Evolutionary conservation across 2,888 invertebrate genomes (phyloP).

Genomic region (Hirtodrosophila alboralis): DNA sequence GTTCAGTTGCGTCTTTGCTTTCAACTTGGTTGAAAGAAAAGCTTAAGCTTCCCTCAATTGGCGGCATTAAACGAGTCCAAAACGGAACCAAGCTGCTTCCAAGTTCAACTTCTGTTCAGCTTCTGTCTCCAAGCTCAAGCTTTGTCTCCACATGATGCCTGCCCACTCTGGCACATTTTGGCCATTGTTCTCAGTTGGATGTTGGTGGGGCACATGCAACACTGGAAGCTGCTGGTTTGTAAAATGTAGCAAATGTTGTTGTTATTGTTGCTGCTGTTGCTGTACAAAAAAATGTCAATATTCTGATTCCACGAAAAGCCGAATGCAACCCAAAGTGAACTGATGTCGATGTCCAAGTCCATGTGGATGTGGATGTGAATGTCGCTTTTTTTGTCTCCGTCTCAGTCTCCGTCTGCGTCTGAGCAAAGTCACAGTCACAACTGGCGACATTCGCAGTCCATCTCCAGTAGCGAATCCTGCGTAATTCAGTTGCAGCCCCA

Average conservation of each 20-base stretch:
- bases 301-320: slow-evolving; percentile 82
- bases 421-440: slow-evolving; percentile 12
- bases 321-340: slow-evolving; percentile 50
- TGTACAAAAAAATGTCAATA: slow-evolving; percentile 81
- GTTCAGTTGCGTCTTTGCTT: slow-evolving; percentile 42
- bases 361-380: slow-evolving; percentile 7
- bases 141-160: slow-evolving; percentile 71
- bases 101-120: slow-evolving; percentile 39
- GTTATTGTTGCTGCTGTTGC: slow-evolving; percentile 35
- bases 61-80: slow-evolving; percentile 76
- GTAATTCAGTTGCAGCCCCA: slow-evolving; percentile 68
- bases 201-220: slow-evolving; percentile 34
- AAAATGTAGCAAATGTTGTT: slow-evolving; percentile 65
- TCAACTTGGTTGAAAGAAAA: slow-evolving; percentile 47
- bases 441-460: slow-evolving; percentile 48
- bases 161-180: slow-evolving; percentile 75
- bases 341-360: slow-evolving; percentile 39
- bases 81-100: slow-evolving; percentile 44
- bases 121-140: slow-evolving; percentile 37
- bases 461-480: slow-evolving; percentile 57
- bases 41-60: slow-evolving; percentile 80
- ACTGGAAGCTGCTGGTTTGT: slow-evolving; percentile 57
- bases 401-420: slow-evolving; percentile 13
- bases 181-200: slow-evolving; percentile 66
- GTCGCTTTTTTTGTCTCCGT: slow-evolving; percentile 16